phyloP scores from a whole-genome alignment of 2,113 vertebrate genomes.

The Epinephelus fuscoguttatus region DNA sequence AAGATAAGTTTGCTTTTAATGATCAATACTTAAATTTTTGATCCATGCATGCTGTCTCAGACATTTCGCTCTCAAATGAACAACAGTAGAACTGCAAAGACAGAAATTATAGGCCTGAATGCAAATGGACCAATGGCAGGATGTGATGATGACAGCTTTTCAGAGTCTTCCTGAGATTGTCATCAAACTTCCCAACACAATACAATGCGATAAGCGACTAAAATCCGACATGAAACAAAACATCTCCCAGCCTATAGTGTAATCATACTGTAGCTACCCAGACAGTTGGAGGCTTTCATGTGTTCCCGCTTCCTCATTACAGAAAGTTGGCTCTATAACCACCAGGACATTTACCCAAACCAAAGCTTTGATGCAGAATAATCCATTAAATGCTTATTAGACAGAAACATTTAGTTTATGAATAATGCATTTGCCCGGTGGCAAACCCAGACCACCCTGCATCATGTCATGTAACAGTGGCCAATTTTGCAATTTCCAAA shows the following conservation, averaged over 20 bases:
- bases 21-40: background rate
- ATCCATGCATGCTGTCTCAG: background rate
- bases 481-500: conserved; percentile 44
- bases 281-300: conserved; percentile 24
- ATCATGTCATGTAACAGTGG: conserved; percentile 29
- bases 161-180: background rate
- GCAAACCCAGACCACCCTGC: conserved; percentile 52
- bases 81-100: background rate
- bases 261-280: conserved; percentile 2
- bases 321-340: conserved; percentile 50
- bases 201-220: background rate
- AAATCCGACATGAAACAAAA: background rate
- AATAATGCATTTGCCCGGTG: conserved; percentile 74
- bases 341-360: conserved; percentile 51
- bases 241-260: background rate
- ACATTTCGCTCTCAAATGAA: conserved; percentile 7
- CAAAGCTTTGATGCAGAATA: conserved; percentile 71
- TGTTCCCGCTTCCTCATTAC: conserved; percentile 21
- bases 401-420: conserved; percentile 71
- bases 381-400: conserved; percentile 78
- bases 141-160: conserved; percentile 22
- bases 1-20: background rate
- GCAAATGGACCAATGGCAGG: background rate
- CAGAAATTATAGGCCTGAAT: background rate
- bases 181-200: background rate